These are phyloP conservation scores for Drosophila melanocephala DNA, from an alignment of 2,888 invertebrate genomes.

Conservation along the genomic window DNA sequence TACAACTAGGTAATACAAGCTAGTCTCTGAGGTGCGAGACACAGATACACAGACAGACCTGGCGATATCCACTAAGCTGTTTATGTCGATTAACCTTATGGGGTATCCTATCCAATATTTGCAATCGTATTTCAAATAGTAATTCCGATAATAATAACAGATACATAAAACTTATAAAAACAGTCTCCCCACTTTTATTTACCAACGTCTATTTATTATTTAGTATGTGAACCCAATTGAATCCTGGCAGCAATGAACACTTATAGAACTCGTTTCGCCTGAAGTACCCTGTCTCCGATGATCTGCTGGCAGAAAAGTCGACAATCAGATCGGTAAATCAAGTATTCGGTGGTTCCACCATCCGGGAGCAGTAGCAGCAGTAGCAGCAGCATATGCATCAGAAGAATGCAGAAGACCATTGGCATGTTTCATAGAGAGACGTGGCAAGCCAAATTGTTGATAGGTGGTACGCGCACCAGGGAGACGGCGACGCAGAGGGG, in stretches of 20 bases:
- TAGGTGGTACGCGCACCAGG: background rate
- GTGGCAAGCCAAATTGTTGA: slow-evolving; percentile 7
- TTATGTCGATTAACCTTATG: background rate
- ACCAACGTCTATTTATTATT: background rate
- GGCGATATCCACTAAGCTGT: background rate
- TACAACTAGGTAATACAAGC: background rate
- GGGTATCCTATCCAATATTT: background rate
- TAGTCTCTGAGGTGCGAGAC: background rate
- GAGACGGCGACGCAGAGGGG: slow-evolving; percentile 58
- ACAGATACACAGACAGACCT: background rate
- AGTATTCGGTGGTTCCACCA: too few species aligned
- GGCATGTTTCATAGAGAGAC: slow-evolving; percentile 26
- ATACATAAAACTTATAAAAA: background rate
- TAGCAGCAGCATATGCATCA: background rate
- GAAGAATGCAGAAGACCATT: background rate
- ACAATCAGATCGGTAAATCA: too few species aligned
- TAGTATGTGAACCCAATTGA: background rate
- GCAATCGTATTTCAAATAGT: background rate
- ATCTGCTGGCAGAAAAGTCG: too few species aligned
- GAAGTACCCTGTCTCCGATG: background rate
- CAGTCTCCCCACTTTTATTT: background rate
- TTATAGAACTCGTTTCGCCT: background rate
- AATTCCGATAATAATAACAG: background rate
- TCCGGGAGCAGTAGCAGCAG: too few species aligned
- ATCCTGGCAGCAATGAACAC: background rate